Percentiles rank a stretch among this genome's conserved stretches.
Evolutionary conservation across 2,113 vertebrate genomes (phyloP).

Genomic region (Symphodus melops): DNA sequence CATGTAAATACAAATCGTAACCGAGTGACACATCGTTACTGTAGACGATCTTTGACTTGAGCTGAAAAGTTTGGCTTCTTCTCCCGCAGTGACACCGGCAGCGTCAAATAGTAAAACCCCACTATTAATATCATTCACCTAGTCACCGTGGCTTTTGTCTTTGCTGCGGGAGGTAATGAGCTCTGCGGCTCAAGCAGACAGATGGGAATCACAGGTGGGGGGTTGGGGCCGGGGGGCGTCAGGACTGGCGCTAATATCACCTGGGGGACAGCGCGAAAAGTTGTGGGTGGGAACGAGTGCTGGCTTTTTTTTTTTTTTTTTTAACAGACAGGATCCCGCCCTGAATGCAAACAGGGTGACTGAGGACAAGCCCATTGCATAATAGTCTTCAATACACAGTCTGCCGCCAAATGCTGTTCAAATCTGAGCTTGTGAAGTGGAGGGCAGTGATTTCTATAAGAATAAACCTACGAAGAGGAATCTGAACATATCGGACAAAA

Average conservation of each 20-base stretch:
- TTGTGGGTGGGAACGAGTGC: background rate
- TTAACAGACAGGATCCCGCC: constrained; percentile 43
- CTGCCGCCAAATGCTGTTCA: constrained; percentile 37
- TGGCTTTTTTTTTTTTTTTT: background rate
- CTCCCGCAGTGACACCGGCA: constrained; percentile 2
- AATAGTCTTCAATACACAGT: constrained; percentile 11
- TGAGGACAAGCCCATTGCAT: constrained; percentile 23
- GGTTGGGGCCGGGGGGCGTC: background rate
- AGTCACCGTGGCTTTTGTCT: constrained; percentile 34
- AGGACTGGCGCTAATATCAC: constrained; percentile 62
- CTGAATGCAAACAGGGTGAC: constrained; percentile 42
- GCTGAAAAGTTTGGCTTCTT: background rate
- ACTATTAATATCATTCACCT: constrained; percentile 30
- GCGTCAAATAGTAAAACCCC: background rate
- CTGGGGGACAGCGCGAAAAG: constrained; percentile 66
- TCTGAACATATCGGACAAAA: background rate
- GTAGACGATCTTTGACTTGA: constrained; percentile 43
- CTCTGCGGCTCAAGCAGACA: constrained; percentile 30
- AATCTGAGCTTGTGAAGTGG: background rate
- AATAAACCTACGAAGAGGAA: background rate
- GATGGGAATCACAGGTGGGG: constrained; percentile 27
- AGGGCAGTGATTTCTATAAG: background rate
- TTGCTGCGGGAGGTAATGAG: constrained; percentile 40
- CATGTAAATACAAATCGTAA: background rate
- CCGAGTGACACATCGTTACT: accelerated